A percentile compares a stretch with the other conserved stretches of the same genome.
Evolutionary conservation across 2,888 invertebrate genomes (phyloP).

Genomic region (Epinotia nisella): DNA sequence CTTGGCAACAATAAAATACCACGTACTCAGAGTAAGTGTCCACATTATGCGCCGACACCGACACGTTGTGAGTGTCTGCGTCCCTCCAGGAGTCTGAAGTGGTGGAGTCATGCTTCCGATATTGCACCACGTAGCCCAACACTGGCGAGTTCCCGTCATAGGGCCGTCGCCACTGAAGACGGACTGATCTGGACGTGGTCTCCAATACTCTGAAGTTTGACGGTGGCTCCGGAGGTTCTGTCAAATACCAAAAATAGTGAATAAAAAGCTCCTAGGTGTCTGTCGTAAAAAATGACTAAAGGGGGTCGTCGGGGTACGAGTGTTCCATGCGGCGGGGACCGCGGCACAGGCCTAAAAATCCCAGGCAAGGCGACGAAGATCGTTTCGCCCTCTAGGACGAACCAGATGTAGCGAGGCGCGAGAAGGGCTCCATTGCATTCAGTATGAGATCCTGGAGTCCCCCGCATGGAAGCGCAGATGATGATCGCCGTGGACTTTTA

Average conservation of each 20-base stretch:
- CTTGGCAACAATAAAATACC: neutral
- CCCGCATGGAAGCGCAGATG: too few species aligned
- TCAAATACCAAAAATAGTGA: constrained; percentile 28
- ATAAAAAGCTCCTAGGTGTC: too few species aligned
- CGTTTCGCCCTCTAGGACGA: too few species aligned
- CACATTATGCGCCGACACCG: constrained; percentile 69
- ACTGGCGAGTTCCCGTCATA: constrained; percentile 93
- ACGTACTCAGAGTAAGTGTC: constrained; percentile 75
- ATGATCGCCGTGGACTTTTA: too few species aligned
- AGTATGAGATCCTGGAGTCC: too few species aligned
- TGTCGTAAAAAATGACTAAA: too few species aligned
- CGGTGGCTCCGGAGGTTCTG: constrained; percentile 91
- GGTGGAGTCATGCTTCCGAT: constrained; percentile 84
- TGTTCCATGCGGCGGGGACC: too few species aligned
- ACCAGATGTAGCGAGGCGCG: too few species aligned
- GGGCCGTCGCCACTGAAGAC: constrained; percentile 88
- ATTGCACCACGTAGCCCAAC: constrained; percentile 90
- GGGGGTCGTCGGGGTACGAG: too few species aligned
- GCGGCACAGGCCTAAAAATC: too few species aligned
- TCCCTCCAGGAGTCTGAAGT: constrained; percentile 84
- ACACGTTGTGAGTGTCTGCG: constrained; percentile 84
- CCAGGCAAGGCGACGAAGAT: too few species aligned
- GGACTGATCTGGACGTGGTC: constrained; percentile 86
- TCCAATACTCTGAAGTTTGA: constrained; percentile 87
- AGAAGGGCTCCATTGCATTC: too few species aligned